phyloP scores from a whole-genome alignment of 2,888 invertebrate species.

The Mylabris sibirica region DNA sequence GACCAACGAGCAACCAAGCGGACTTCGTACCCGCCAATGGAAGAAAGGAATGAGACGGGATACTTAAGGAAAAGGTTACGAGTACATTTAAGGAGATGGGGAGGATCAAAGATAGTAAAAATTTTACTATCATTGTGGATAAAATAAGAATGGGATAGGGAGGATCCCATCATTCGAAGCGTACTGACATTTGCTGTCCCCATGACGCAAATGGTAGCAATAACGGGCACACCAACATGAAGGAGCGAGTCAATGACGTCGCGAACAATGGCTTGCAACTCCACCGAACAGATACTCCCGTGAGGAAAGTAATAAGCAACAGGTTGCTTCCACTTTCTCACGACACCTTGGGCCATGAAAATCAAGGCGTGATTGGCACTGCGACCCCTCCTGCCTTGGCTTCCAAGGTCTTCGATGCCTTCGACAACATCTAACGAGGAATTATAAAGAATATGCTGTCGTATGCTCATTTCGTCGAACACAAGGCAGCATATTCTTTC shows the following conservation, averaged over 20 bases:
- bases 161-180: too few relatives aligned
- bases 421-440: background rate
- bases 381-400: background rate
- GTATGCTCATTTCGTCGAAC: constrained; percentile 14
- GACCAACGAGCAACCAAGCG: too few relatives aligned
- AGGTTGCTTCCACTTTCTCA: background rate
- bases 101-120: constrained; percentile 14
- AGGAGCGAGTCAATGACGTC: constrained; percentile 7
- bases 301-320: constrained; percentile 10
- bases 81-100: constrained; percentile 14
- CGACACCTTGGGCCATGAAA: background rate
- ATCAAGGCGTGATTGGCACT: background rate
- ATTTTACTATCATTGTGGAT: too few relatives aligned
- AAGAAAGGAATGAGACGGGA: background rate
- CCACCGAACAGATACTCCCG: background rate
- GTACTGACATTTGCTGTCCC: background rate
- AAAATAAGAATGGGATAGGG: too few relatives aligned
- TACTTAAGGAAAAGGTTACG: constrained; percentile 13
- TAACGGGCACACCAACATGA: background rate
- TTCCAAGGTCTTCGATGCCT: constrained; percentile 9
- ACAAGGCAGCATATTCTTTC: background rate
- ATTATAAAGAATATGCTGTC: constrained; percentile 10
- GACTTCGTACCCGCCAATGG: background rate
- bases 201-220: constrained; percentile 10
- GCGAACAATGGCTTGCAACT: background rate